Percentiles rank a stretch among this genome's conserved stretches.
Conservation (phyloP, 2,113 vertebrate genomes). For the Aptenodytes patagonicus region DNA sequence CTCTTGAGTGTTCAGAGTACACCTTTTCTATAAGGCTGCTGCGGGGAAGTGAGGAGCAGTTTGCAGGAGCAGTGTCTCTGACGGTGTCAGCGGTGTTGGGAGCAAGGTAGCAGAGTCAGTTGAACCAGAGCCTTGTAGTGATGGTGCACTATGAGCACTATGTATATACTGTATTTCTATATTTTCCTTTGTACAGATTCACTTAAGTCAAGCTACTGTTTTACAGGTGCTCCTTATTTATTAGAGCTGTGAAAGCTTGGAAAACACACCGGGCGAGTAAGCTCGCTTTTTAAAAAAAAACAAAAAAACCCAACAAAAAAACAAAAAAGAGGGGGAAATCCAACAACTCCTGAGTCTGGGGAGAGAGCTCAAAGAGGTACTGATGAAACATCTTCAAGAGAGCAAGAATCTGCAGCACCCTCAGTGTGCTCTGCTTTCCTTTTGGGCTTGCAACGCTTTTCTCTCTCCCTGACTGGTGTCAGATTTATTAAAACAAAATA, state of each 20-base stretch:
- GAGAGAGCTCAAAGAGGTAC: conserved; percentile 72
- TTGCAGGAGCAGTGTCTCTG: background rate
- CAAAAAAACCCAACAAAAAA: background rate
- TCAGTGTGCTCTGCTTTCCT: conserved; percentile 47
- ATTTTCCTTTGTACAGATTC: conserved; percentile 83
- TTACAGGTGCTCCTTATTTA: conserved; percentile 85
- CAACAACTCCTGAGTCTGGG: conserved; percentile 58
- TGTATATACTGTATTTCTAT: conserved; percentile 87
- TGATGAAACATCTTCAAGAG: conserved; percentile 46
- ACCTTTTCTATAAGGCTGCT: conserved; percentile 71
- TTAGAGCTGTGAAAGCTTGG: conserved; percentile 82
- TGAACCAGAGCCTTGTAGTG: conserved; percentile 65
- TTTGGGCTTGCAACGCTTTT: conserved; percentile 59
- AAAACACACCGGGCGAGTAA: conserved; percentile 75
- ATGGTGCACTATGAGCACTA: conserved; percentile 68
- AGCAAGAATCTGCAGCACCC: conserved; percentile 49
- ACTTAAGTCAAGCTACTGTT: conserved; percentile 85
- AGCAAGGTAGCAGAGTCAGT: background rate
- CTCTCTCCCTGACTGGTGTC: conserved; percentile 76
- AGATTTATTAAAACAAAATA: conserved; percentile 82
- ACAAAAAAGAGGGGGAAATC: background rate
- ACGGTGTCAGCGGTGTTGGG: background rate
- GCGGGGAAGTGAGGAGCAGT: conserved; percentile 12
- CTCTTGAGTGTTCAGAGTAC: conserved; percentile 70
- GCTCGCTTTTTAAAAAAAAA: conserved; percentile 79